These are phyloP conservation scores for Sinodicranocentrus sp. DNA, from an alignment of 2,888 invertebrate species.

Conservation along the genomic window DNA sequence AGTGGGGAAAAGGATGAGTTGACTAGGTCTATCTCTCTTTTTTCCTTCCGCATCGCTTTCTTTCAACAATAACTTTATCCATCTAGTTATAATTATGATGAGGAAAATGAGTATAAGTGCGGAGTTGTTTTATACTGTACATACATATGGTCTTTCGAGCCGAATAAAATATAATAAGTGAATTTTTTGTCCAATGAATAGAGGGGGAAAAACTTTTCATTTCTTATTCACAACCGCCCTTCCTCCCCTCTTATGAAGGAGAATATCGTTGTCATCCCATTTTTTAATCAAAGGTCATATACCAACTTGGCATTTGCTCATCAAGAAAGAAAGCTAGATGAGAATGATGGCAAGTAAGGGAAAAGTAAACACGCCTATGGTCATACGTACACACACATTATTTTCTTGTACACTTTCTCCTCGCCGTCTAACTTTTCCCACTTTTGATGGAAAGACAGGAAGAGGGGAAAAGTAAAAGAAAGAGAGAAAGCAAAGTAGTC, in stretches of 20 bases:
- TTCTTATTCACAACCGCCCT: not conserved
- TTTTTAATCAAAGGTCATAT: slow-evolving; percentile 39
- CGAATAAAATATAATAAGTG: too few species aligned
- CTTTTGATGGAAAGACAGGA: slow-evolving; percentile 27
- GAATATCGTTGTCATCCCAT: not conserved
- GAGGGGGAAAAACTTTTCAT: not conserved
- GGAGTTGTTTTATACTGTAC: too few species aligned
- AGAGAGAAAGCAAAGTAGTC: not conserved
- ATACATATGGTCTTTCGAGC: too few species aligned
- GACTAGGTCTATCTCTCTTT: too few species aligned
- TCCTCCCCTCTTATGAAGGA: too few species aligned
- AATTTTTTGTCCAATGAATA: not conserved
- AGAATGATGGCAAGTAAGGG: slow-evolving; percentile 17
- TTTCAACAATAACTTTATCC: too few species aligned
- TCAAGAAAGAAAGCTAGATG: slow-evolving; percentile 1
- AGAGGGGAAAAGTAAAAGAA: slow-evolving; percentile 4
- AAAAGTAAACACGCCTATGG: slow-evolving; percentile 48
- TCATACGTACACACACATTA: slow-evolving; percentile 23
- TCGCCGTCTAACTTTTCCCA: not conserved
- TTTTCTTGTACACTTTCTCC: slow-evolving; percentile 14
- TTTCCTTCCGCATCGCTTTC: too few species aligned
- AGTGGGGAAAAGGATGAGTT: too few species aligned
- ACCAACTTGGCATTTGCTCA: too few species aligned
- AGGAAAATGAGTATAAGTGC: too few species aligned
- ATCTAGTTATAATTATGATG: too few species aligned